phyloP scores from a whole-genome alignment of 1,140 invertebrate genomes.

The Lordiphosa stackelbergi region DNA sequence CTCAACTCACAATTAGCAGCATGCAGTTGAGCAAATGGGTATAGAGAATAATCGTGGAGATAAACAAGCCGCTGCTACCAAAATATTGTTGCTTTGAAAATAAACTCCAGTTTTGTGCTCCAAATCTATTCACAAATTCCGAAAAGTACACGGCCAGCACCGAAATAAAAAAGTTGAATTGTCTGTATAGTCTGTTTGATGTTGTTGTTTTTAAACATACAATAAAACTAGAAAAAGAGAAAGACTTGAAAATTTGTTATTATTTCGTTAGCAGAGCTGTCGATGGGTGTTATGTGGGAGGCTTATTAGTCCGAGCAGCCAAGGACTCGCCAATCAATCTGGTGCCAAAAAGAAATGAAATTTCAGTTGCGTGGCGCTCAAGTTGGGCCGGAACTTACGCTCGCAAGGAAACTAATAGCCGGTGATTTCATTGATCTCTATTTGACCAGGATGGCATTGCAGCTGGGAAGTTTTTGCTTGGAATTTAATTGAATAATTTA shows the following conservation, averaged over 20 bases:
- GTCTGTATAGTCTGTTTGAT: not conserved
- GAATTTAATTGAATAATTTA: not conserved
- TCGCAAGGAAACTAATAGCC: constrained; percentile 81
- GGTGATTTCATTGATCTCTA: constrained; percentile 81
- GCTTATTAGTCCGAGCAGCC: constrained; percentile 85
- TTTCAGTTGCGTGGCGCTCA: not conserved
- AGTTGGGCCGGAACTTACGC: constrained; percentile 78
- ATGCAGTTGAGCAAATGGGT: constrained; percentile 92
- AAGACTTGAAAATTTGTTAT: constrained; percentile 91
- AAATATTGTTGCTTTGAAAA: constrained; percentile 95
- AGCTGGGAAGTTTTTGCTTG: no score
- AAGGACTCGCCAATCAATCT: constrained; percentile 94
- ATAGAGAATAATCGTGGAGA: constrained; percentile 95
- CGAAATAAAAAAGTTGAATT: constrained; percentile 68
- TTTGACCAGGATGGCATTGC: constrained; percentile 56
- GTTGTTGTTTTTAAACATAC: constrained; percentile 80
- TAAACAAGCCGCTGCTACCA: constrained; percentile 93
- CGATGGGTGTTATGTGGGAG: constrained; percentile 88
- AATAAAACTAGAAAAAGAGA: constrained; percentile 86
- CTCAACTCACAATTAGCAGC: constrained; percentile 91
- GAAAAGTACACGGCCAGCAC: constrained; percentile 92
- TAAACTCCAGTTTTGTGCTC: constrained; percentile 88
- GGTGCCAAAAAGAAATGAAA: constrained; percentile 76
- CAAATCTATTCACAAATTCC: constrained; percentile 91
- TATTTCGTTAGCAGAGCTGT: constrained; percentile 89